Evolutionary conservation across 2,797 vertebrate species (phyloP), one percentile per base, ranked within the genome.

Genomic region (Babyrousa celebensis): DNA sequence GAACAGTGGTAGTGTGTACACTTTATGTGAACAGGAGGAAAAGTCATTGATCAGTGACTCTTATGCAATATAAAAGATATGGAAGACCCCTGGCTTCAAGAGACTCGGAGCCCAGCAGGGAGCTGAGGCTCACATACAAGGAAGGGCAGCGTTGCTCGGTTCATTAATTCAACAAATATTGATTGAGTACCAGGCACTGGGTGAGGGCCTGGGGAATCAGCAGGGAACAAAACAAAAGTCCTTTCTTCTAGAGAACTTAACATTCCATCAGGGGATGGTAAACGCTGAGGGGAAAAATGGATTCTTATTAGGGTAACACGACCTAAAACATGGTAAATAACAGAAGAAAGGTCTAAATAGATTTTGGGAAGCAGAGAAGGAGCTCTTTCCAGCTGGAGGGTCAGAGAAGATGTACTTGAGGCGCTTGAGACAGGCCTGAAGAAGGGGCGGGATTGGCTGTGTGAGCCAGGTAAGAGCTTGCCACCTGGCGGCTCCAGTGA

Each of bases 141-240:
- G 68, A 32, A 4, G 10, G 29, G 0, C 12, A 6, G 1, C 43
- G 0, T 21, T 27, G 12, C 0, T 58, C 17, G 14, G 23, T 68
- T 89, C 70, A 16, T 32, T 72, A 40, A 89, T 68, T 70, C 43
- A 94, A 18, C 48, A 27, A 74, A 70, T 6, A 17, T 4, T 48
- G 5, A 21, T 7, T 23, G 60, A 72, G 25, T 2, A 8, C 68
- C 84, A 70, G 83, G 29, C 25, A 11, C 29, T 6, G 29, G 21
- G 21, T n/a, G 54, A 54, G 15, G 56, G 32, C 77, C 40, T 18
- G 3, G 65, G 58, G 17, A 58, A 5, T 62, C 29, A 15, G 58
- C 78, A 14, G 11, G 1, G 48, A 70, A 56, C n/a, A 5, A 58
- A 56, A 75, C 43, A n/a, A 16, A 32, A 85, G 93, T 14, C 29